Evolutionary conservation across 2,797 vertebrate genomes (phyloP).

Genomic region (Rhinatrema bivittatum): DNA sequence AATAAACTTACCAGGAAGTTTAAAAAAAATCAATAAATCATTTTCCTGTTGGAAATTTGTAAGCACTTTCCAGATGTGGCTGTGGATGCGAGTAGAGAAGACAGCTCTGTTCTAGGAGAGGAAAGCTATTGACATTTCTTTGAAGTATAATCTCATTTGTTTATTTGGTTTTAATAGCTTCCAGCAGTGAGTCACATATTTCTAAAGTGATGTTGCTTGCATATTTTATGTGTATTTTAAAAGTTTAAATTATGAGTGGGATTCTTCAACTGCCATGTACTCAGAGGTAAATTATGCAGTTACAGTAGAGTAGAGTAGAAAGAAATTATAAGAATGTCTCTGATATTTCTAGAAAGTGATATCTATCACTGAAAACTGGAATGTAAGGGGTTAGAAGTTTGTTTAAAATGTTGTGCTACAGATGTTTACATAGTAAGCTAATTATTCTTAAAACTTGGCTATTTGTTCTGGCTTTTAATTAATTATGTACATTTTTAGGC

Average conservation of each 20-base stretch:
- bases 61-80: constrained; percentile 77
- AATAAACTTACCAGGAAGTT: constrained; percentile 76
- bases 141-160: constrained; percentile 78
- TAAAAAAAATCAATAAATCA: constrained; percentile 78
- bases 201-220: constrained; percentile 66
- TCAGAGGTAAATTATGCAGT: constrained; percentile 35
- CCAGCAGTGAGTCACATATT: constrained; percentile 73
- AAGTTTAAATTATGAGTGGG: too few species aligned
- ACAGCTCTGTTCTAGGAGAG: constrained; percentile 62
- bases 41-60: constrained; percentile 75
- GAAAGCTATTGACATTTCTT: constrained; percentile 73
- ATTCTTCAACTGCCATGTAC: constrained; percentile 57
- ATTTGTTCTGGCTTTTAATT: too few species aligned
- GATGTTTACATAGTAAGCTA: too few species aligned
- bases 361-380: too few species aligned
- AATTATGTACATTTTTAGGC: too few species aligned
- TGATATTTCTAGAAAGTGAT: too few species aligned
- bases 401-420: too few species aligned
- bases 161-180: constrained; percentile 74
- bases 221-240: constrained; percentile 50
- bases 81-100: constrained; percentile 60
- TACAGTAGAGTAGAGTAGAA: too few species aligned
- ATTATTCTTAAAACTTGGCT: too few species aligned
- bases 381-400: too few species aligned
- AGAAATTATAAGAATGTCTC: too few species aligned